Evolutionary conservation across 2,113 vertebrate genomes (phyloP).

Genomic region (Gallinago undulata): DNA sequence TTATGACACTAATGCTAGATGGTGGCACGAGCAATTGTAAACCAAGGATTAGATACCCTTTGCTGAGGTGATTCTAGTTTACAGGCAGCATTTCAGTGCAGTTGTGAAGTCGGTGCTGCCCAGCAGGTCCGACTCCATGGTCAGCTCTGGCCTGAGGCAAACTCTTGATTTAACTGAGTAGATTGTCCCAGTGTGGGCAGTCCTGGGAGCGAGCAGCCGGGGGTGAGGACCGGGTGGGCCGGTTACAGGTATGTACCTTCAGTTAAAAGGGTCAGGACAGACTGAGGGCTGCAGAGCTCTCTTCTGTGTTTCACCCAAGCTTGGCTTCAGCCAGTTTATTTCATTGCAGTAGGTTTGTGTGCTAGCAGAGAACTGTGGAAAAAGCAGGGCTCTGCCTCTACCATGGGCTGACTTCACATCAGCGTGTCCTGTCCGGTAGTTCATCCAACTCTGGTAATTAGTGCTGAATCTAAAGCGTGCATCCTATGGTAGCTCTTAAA

Average conservation of each 20-base stretch:
- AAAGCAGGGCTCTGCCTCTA: not conserved
- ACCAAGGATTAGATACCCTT: not conserved
- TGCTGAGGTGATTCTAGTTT: not conserved
- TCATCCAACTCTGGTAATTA: not conserved
- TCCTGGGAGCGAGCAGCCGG: not conserved
- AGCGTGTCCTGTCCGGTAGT: accelerated
- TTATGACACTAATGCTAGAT: not conserved
- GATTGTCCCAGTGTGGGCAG: accelerated
- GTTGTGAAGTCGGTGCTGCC: not conserved
- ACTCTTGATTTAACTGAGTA: accelerated
- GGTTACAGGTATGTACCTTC: not conserved
- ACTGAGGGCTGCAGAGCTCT: not conserved
- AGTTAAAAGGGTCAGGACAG: not conserved
- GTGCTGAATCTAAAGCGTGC: not conserved
- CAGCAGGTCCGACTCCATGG: accelerated
- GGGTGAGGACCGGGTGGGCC: not conserved
- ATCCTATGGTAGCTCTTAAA: not conserved
- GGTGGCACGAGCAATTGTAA: not conserved
- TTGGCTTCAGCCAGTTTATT: not conserved
- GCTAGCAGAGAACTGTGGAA: not conserved
- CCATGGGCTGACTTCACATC: accelerated
- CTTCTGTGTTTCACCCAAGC: not conserved
- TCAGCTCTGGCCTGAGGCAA: accelerated
- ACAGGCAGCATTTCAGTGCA: not conserved
- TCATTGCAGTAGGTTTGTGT: accelerated